Conservation (phyloP, 2,797 vertebrate species). For the Eulemur coronatus region DNA sequence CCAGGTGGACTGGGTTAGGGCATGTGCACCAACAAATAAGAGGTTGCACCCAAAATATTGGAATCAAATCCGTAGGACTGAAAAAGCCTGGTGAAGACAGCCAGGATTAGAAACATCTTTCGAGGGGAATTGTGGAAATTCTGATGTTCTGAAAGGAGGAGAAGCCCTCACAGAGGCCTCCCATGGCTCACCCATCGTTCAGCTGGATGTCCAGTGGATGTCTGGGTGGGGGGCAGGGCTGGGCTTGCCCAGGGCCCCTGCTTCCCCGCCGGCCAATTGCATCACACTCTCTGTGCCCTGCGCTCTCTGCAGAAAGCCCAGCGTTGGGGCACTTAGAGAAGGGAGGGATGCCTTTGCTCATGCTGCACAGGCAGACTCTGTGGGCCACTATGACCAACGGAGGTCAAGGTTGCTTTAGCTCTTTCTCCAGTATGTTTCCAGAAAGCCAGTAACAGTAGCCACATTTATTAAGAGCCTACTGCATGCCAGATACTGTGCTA, state of each 20-base stretch:
- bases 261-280: not conserved
- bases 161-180: not conserved
- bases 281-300: not conserved
- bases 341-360: not conserved
- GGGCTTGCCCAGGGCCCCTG: not conserved
- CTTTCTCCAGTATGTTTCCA: not conserved
- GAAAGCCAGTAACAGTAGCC: not conserved
- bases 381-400: not conserved
- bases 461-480: too few relatives aligned
- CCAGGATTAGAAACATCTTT: not conserved
- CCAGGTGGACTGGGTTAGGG: not conserved
- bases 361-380: rapidly evolving
- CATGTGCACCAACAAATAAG: not conserved
- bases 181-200: not conserved
- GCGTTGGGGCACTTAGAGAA: too few relatives aligned
- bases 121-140: not conserved
- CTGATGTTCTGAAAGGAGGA: not conserved
- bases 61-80: not conserved
- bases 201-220: not conserved
- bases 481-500: not conserved
- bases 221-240: not conserved
- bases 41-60: not conserved
- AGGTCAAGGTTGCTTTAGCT: not conserved
- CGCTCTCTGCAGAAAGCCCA: not conserved
- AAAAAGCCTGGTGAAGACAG: not conserved